Evolutionary conservation across 2,888 invertebrate species (phyloP), one percentile per base, ranked within the genome.

Genomic region (Ptychoptera contaminata): DNA sequence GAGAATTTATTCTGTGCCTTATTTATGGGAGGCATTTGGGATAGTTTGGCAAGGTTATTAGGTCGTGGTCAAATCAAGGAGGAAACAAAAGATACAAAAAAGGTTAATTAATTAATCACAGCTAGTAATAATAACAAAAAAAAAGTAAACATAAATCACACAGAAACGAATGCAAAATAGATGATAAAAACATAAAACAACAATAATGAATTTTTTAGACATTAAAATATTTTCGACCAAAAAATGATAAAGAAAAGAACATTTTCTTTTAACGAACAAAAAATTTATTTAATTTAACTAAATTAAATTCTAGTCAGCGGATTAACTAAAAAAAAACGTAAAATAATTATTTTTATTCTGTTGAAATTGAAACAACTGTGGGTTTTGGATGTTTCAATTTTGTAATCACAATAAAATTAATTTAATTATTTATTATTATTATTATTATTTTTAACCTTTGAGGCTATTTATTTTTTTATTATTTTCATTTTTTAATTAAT

Each of bases 21-120:
- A 43, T 92, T 92, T 72, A 79, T 98, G 67, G 98, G 98, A 36
- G 98, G 98, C 44, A 86, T 98, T 62, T 96, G 94, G 88, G 98
- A 99, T 69, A 92, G 93, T 34, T 72, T 97, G 58, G 85, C 87
- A 49, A 84, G 86, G 63, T 79, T 93, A 48, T 74, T 93, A 53
- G 82, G 87, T 56, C 79, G 79, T 57, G 84, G 82, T 45, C 83
- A 82, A 63, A 74, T 75, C 35, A 86, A 85, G 62, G 86, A 88
- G 60, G 84, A 85, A 55, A 72, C 78, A 46, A 81, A 85, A 60
- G 87, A 87, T 58, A 72, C 76, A 42, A 87, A 87, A 63, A 87
- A 87, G 67, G 80, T 78, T 54, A 86, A 86, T 65, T 87, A 73
- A 54, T 37, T 46, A 30, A 45, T 32, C n/a, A n/a, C n/a, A n/a